Percentiles rank a stretch among this genome's conserved stretches.
Evolutionary conservation across 2,113 vertebrate genomes (phyloP).

Genomic region (Crotophaga sulcirostris): DNA sequence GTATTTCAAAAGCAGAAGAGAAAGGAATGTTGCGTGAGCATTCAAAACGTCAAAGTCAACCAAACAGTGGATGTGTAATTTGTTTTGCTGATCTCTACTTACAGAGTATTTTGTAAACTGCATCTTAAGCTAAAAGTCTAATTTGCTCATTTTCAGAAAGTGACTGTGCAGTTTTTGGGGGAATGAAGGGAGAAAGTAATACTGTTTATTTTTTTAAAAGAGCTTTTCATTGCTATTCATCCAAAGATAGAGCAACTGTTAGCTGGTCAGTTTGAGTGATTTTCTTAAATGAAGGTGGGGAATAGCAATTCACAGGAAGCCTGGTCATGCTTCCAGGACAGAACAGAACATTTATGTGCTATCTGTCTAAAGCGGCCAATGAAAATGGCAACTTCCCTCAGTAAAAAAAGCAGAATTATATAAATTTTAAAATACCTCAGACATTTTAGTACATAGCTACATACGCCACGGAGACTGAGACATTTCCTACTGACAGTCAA

Average conservation of each 20-base stretch:
- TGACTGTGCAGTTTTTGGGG: neutral
- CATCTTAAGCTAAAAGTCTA: neutral
- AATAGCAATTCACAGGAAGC: neutral
- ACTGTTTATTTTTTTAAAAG: neutral
- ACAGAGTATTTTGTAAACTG: neutral
- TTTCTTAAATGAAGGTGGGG: neutral
- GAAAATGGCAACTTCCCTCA: neutral
- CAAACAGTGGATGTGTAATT: neutral
- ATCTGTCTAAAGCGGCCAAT: neutral
- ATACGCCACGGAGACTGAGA: neutral
- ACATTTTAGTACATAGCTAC: neutral
- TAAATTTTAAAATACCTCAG: neutral
- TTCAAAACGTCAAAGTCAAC: neutral
- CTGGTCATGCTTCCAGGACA: neutral
- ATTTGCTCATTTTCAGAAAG: neutral
- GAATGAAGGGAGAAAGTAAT: neutral
- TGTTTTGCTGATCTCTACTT: neutral
- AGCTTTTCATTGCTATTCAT: neutral
- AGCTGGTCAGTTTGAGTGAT: neutral
- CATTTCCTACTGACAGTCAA: neutral
- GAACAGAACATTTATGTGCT: neutral
- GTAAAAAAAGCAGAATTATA: neutral
- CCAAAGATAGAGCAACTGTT: neutral
- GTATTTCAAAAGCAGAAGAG: constrained; percentile 27
- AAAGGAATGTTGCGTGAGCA: neutral